Percentiles rank a stretch among this genome's conserved stretches.
phyloP scores from a whole-genome alignment of 1,140 invertebrate genomes.

The Apocrypta bakeri region DNA sequence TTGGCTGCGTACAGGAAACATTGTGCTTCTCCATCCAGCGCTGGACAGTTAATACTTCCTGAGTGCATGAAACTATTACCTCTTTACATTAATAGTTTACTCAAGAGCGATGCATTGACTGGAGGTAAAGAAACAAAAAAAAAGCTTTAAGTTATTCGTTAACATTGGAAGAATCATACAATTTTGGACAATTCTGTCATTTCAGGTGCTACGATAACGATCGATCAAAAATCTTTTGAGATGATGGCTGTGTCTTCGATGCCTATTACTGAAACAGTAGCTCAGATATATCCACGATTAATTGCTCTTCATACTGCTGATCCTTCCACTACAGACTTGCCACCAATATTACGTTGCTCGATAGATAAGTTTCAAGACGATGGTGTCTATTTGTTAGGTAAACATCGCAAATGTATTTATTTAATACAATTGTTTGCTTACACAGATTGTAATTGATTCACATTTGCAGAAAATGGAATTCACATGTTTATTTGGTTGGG shows the following conservation, averaged over 20 bases:
- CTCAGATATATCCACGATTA: constrained; percentile 92
- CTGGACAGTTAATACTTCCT: constrained; percentile 96
- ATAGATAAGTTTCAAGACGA: constrained; percentile 90
- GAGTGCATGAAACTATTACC: constrained; percentile 98
- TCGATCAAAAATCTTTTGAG: constrained; percentile 92
- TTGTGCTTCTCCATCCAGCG: constrained; percentile 91
- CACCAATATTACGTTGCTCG: constrained; percentile 85
- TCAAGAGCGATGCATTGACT: constrained; percentile 93
- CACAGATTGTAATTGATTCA: background rate
- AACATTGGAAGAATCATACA: too few relatives aligned
- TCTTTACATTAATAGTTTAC: constrained; percentile 93
- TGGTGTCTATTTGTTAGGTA: constrained; percentile 90
- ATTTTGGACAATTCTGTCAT: background rate
- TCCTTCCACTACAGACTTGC: constrained; percentile 74
- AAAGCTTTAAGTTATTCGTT: background rate
- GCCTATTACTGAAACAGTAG: constrained; percentile 86
- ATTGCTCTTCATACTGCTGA: constrained; percentile 83
- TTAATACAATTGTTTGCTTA: background rate
- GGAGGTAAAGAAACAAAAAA: constrained; percentile 78
- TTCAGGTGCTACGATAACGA: constrained; percentile 85
- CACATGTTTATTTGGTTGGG: constrained; percentile 98
- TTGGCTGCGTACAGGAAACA: constrained; percentile 94
- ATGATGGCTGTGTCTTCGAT: constrained; percentile 91
- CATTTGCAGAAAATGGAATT: constrained; percentile 90
- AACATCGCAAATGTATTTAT: constrained; percentile 50